Conservation (phyloP, 2,113 vertebrate species). For the Typhlomys cinereus region DNA sequence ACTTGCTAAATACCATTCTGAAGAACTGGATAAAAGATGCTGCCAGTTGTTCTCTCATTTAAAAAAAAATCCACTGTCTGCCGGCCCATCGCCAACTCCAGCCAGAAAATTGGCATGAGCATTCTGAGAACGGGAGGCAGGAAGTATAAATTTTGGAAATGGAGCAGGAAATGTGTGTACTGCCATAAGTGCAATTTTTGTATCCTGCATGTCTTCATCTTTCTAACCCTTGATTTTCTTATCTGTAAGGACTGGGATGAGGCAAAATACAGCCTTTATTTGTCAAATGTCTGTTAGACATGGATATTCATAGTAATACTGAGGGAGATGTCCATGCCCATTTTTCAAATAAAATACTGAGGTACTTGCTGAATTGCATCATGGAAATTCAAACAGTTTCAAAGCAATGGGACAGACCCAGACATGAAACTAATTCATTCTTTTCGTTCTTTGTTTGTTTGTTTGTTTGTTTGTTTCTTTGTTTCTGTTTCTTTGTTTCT, state of each 20-base stretch:
- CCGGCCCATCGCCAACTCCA: constrained; percentile 31
- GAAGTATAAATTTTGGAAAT: constrained; percentile 29
- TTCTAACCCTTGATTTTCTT: constrained; percentile 27
- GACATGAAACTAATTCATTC: background rate
- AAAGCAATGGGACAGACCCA: background rate
- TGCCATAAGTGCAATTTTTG: background rate
- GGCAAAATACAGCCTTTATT: background rate
- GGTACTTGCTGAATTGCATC: background rate
- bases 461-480: no score
- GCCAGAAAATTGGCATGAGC: constrained; percentile 14
- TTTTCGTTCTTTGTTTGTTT: no score
- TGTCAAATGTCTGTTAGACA: background rate
- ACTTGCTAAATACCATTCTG: constrained; percentile 44
- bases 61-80: constrained; percentile 53
- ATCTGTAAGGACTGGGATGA: background rate
- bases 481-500: no score
- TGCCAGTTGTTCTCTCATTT: background rate
- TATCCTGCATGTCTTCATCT: background rate
- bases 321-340: background rate
- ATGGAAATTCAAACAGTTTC: no score
- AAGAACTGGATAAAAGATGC: constrained; percentile 42
- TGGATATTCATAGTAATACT: background rate
- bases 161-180: background rate
- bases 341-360: background rate
- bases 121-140: background rate